A percentile compares a stretch with the other conserved stretches of the same genome.
phyloP scores from a whole-genome alignment of 2,797 vertebrate genomes.

The Lepus oiostolus region DNA sequence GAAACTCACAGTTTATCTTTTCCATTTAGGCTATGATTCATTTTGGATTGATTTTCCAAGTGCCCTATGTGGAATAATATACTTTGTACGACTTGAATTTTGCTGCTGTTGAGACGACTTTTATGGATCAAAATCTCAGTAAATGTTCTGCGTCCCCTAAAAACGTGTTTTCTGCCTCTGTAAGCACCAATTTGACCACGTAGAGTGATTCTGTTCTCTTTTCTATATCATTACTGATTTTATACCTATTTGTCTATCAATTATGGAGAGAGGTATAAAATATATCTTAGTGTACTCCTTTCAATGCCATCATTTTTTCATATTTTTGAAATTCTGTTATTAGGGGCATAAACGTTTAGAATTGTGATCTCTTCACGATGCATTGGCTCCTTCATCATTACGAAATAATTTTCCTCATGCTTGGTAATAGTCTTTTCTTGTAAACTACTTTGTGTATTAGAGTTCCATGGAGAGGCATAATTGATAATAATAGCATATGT shows the following conservation, averaged over 20 bases:
- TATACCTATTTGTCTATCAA: neutral
- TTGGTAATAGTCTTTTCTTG: constrained; percentile 2
- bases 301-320: neutral
- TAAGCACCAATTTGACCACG: neutral
- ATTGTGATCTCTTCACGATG: neutral
- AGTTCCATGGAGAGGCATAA: too few relatives aligned
- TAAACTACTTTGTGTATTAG: neutral
- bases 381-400: neutral
- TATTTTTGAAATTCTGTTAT: neutral
- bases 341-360: neutral
- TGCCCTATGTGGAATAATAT: neutral
- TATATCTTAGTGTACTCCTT: constrained; percentile 4
- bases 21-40: neutral
- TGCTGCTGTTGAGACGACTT: neutral
- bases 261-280: constrained; percentile 1
- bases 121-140: neutral
- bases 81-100: neutral
- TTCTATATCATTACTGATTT: neutral
- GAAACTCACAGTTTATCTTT: neutral
- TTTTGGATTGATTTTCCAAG: neutral
- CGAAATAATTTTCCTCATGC: constrained; percentile 11
- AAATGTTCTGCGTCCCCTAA: neutral
- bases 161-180: neutral
- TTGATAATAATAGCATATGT: too few relatives aligned
- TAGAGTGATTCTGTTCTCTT: neutral